Evolutionary conservation across 1,140 invertebrate genomes (phyloP).

Genomic region (Bombus breviceps): DNA sequence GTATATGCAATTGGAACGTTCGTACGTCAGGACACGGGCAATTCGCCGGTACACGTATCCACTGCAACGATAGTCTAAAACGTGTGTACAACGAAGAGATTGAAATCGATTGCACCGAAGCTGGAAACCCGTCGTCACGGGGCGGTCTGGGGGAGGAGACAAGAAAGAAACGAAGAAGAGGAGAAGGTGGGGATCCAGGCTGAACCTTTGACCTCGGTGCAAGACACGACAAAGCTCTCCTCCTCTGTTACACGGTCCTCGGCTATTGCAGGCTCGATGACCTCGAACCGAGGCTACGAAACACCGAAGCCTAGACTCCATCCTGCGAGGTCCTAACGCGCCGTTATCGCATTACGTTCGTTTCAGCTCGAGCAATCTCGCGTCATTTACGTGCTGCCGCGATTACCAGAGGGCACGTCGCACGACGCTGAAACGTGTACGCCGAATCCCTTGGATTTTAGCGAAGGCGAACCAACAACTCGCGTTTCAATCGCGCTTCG

Average conservation of each 20-base stretch:
- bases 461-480: not conserved
- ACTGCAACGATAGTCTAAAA: not conserved
- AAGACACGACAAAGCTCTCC: conserved; percentile 67
- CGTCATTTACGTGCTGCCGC: conserved; percentile 31
- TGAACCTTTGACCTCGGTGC: conserved; percentile 69
- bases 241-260: conserved; percentile 51
- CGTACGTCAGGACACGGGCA: too few relatives aligned
- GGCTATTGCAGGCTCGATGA: conserved; percentile 52
- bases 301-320: not conserved
- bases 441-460: not conserved
- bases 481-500: not conserved
- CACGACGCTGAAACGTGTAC: not conserved
- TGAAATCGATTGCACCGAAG: not conserved
- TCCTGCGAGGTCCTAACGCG: not conserved
- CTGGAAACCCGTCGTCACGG: conserved; percentile 8
- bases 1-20: not conserved
- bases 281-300: conserved; percentile 54
- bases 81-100: conserved; percentile 33
- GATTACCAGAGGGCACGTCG: conserved; percentile 8
- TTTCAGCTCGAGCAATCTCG: conserved; percentile 31
- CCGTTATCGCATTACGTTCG: conserved; percentile 43
- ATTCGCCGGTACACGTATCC: not conserved
- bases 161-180: conserved; percentile 17
- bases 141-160: conserved; percentile 7
- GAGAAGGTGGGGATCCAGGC: not conserved